Conservation (phyloP, 2,113 vertebrate species). For the Sinocyclocheilus anophthalmus region DNA sequence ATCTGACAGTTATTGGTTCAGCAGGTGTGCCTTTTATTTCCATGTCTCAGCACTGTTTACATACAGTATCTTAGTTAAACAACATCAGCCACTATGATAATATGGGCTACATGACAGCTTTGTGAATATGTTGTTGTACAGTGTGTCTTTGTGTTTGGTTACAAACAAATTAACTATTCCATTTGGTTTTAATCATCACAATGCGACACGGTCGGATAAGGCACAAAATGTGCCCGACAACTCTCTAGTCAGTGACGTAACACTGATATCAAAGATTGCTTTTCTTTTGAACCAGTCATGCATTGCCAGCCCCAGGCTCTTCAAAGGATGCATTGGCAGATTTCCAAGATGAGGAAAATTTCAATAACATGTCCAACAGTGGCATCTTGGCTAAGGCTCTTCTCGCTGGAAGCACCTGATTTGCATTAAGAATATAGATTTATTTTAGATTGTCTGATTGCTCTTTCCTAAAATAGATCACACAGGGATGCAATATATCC, state of each 20-base stretch:
- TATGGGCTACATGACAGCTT: constrained; percentile 4
- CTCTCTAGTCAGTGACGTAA: neutral
- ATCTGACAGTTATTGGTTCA: constrained; percentile 3
- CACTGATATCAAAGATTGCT: constrained; percentile 17
- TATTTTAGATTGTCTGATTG: neutral
- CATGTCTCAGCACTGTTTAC: constrained; percentile 46
- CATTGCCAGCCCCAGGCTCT: neutral
- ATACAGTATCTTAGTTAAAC: constrained; percentile 16
- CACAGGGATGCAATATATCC: neutral
- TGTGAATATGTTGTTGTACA: constrained; percentile 23
- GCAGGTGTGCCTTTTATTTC: constrained; percentile 47
- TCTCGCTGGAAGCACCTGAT: constrained; percentile 27
- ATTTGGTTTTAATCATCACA: neutral
- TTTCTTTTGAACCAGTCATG: constrained; percentile 31
- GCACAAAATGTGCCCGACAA: neutral
- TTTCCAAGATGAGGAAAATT: constrained; percentile 3
- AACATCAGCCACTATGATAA: constrained; percentile 23
- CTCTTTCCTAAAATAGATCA: neutral
- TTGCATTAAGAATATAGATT: constrained; percentile 36
- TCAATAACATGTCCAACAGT: constrained; percentile 9
- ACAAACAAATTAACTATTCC: neutral
- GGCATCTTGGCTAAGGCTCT: neutral
- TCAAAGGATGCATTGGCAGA: neutral
- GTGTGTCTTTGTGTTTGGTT: neutral
- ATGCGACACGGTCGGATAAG: neutral